These are phyloP conservation scores for Nemoura dubitans DNA, from an alignment of 2,888 invertebrate species.

Conservation along the genomic window DNA sequence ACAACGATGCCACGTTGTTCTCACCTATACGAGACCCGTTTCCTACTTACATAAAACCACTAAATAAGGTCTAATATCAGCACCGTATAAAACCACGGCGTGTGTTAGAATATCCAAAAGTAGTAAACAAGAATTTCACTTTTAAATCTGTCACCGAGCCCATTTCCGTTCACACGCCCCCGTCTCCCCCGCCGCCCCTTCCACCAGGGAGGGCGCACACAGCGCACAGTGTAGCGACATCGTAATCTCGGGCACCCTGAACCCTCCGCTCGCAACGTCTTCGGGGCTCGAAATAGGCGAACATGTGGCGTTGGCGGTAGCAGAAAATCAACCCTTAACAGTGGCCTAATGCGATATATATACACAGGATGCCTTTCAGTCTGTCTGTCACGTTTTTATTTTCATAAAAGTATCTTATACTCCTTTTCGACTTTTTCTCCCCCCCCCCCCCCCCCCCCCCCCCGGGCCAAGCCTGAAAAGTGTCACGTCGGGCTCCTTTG, in stretches of 20 bases:
- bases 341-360: conserved; percentile 40
- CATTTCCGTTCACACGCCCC: conserved; percentile 53
- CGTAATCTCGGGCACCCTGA: conserved; percentile 38
- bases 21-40: not conserved
- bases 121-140: conserved; percentile 42
- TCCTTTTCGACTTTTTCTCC: conserved; percentile 22
- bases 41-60: not conserved
- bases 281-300: conserved; percentile 35
- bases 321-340: conserved; percentile 36
- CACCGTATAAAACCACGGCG: not conserved
- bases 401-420: conserved; percentile 43
- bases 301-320: conserved; percentile 27
- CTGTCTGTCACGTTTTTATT: conserved; percentile 30
- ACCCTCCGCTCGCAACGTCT: conserved; percentile 13
- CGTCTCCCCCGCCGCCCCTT: conserved; percentile 19
- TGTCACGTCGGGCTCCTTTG: conserved; percentile 28
- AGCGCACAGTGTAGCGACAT: conserved; percentile 18
- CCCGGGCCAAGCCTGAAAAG: not conserved
- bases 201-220: not conserved
- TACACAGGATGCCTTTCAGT: conserved; percentile 45
- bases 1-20: not conserved
- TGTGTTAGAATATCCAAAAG: conserved; percentile 3
- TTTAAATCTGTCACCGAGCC: conserved; percentile 53
- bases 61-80: not conserved
- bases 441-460: no score